A percentile compares a stretch with the other conserved stretches of the same genome.
phyloP scores from a whole-genome alignment of 2,888 invertebrate species.

The Cataglyphis albicans region DNA sequence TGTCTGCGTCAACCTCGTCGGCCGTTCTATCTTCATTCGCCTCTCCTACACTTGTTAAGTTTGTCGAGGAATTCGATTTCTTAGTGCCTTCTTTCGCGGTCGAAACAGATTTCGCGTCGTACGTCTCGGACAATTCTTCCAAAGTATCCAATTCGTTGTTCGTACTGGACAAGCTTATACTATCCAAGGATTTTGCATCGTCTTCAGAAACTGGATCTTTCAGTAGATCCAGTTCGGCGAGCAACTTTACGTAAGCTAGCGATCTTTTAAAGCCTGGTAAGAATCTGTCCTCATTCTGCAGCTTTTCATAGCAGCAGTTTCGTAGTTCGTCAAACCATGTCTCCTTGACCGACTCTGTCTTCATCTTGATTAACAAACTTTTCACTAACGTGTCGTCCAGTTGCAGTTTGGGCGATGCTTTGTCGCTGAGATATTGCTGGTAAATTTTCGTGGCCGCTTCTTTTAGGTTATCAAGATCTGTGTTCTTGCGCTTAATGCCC shows the following conservation, averaged over 20 bases:
- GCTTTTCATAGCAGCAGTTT: conserved; percentile 89
- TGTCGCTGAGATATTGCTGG: conserved; percentile 92
- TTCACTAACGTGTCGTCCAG: conserved; percentile 89
- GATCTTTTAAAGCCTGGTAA: conserved; percentile 90
- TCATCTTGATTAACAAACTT: conserved; percentile 88
- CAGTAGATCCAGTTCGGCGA: conserved; percentile 91
- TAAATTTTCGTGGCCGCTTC: conserved; percentile 92
- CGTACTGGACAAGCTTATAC: conserved; percentile 87
- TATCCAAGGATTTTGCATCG: conserved; percentile 87
- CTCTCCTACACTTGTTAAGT: conserved; percentile 74
- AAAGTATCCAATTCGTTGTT: conserved; percentile 82
- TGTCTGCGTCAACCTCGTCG: conserved; percentile 73
- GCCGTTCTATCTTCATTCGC: conserved; percentile 44
- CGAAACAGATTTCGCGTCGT: conserved; percentile 60
- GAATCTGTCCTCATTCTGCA: conserved; percentile 88
- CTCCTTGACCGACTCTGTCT: conserved; percentile 89
- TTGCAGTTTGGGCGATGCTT: conserved; percentile 89
- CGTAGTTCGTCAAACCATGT: conserved; percentile 95
- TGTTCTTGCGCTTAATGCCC: conserved; percentile 77
- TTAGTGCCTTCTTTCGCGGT: conserved; percentile 69
- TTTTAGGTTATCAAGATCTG: conserved; percentile 86
- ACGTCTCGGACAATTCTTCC: conserved; percentile 77
- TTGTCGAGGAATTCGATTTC: conserved; percentile 76
- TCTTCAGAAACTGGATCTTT: conserved; percentile 88
- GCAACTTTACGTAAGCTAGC: conserved; percentile 89